Base-by-base conservation (phyloP, 2,888 invertebrate species). In the Drosophila meridionalis region DNA sequence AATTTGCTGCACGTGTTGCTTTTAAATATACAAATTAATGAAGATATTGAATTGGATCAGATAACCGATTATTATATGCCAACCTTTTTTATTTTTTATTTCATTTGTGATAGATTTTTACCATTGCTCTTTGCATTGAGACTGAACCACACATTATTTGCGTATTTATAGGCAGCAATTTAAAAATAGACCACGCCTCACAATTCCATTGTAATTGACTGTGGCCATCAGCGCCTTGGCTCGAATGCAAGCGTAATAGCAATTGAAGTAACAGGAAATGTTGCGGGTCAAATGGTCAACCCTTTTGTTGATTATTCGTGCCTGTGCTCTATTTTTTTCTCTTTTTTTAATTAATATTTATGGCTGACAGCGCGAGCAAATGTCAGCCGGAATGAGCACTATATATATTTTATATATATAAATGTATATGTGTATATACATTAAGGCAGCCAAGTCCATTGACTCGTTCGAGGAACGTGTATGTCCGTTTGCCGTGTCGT, bases 331-430 rank as follows among this genome's bases (percentile, higher is more conserved):
- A 45, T 40, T 40, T 43, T 45, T 30, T 45, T n/a, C 1, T 57
- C 12, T 14, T n/a, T 68, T 80, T 65, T 65, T 78, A 78, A 78
- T 77, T 77, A 72, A 77, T 80, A 80, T 80, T 80, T 78, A 63
- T 80, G 66, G 65, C 65, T 43, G 63, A 40, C 47, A 32, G 73
- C 42, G 58, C 32, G 28, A 48, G 30, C 47, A 63, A 78, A 52
- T 48, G 50, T 43, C 36, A 3, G 38, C 42, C 20, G 30, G 26
- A 42, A 48, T 48, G 32, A 38, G 38, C 12, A 12, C 45, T 34
- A 52, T 36, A 36, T 52, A 52, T 52, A 20, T 34, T 6, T 9
- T 47, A 47, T 34, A 38, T 45, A 26, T 26, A 43, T 11, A 45
- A 20, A 20, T 20, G 20, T 45, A 45, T 28, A 26, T 5, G 26